A percentile compares a stretch with the other conserved stretches of the same genome.
Evolutionary conservation across 2,888 invertebrate genomes (phyloP).

Genomic region (Spisula subtruncata): DNA sequence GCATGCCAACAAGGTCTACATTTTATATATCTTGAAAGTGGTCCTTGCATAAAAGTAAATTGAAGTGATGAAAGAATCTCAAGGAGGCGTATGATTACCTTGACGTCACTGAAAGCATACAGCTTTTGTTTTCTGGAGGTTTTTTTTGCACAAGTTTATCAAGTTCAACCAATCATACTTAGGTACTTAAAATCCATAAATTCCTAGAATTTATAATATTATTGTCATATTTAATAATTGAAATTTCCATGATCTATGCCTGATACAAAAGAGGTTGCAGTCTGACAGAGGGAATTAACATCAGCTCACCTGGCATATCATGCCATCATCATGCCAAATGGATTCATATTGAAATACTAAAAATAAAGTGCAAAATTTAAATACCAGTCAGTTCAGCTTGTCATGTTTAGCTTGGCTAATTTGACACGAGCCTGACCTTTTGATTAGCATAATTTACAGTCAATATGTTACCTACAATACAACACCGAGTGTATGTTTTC

Average conservation of each 20-base stretch:
- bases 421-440: no score
- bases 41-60: not conserved
- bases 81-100: not conserved
- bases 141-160: not conserved
- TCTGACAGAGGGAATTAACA: not conserved
- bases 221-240: slow-evolving; percentile 5
- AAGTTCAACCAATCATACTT: not conserved
- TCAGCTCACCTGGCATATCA: not conserved
- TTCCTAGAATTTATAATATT: not conserved
- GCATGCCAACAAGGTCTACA: slow-evolving; percentile 11
- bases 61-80: not conserved
- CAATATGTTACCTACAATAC: no score
- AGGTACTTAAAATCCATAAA: not conserved
- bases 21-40: not conserved
- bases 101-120: not conserved
- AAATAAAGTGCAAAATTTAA: not conserved
- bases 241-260: not conserved
- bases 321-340: not conserved
- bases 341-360: not conserved
- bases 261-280: not conserved
- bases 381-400: not conserved
- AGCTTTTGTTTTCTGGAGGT: not conserved
- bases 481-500: no score
- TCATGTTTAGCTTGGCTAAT: no score
- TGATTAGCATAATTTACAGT: no score